Conservation (phyloP, 2,888 invertebrate genomes). For the Periphyllus acericola region DNA sequence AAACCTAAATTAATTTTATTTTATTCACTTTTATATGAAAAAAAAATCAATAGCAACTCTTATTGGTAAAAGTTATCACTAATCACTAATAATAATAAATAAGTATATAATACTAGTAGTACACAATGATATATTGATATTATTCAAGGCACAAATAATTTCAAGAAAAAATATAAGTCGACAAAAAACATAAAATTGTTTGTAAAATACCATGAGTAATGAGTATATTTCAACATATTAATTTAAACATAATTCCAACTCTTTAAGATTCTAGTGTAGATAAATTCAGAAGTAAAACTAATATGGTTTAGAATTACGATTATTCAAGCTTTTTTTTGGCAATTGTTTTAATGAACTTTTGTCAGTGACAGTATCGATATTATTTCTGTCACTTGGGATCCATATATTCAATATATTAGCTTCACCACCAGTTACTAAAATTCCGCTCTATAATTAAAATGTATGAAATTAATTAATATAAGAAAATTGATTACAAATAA, state of each 20-base stretch:
- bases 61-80: too few species aligned
- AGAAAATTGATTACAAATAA: not conserved
- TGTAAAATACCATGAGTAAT: not conserved
- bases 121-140: too few species aligned
- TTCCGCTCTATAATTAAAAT: slow-evolving; percentile 63
- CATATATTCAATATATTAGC: slow-evolving; percentile 76
- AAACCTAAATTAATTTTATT: too few species aligned
- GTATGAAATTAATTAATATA: not conserved
- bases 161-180: not conserved
- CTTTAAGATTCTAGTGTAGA: not conserved
- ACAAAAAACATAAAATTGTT: not conserved
- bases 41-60: too few species aligned
- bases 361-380: not conserved
- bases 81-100: too few species aligned
- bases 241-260: not conserved
- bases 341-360: slow-evolving; percentile 44
- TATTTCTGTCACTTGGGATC: slow-evolving; percentile 67
- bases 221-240: not conserved
- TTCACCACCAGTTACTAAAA: slow-evolving; percentile 77
- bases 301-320: slow-evolving; percentile 47
- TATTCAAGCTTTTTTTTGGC: slow-evolving; percentile 47
- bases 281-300: not conserved
- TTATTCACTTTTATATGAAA: too few species aligned
- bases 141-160: too few species aligned
- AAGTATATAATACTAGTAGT: too few species aligned